Base-by-base conservation (phyloP, 64 coral and sea anemone genomes). In the Exaiptasia diaphana region DNA sequence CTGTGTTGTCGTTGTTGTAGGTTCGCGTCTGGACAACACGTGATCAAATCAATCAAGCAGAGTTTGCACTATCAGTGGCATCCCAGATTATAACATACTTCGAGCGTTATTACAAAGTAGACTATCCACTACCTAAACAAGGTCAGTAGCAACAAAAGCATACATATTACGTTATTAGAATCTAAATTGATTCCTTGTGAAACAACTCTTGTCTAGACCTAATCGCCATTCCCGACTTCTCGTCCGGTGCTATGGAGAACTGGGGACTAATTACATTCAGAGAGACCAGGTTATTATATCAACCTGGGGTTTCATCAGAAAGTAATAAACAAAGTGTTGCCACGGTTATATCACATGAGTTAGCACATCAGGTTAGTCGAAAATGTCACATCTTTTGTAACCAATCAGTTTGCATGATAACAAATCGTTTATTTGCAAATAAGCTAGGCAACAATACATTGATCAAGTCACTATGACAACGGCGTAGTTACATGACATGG, bases 151-250 rank as follows among this genome's bases (percentile, higher is more conserved):
- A 48, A 48, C 5, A 48, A 48, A 48, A 48, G 17, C 6, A 48
- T 46, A 8, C 5, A 6, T 46, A 6, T 15, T 46, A 46, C 43
- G 6, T 46, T 15, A 15, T 46, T 46, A 46, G 15, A 8, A 6
- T 15, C 5, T 46, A 15, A 46, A 8, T 15, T 15, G 6, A 46
- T 46, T 46, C 43, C 43, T 7, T 7, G 6, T 46, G 43, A 46
- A 35, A 29, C 1, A 5, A 61, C 33, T 61, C 57, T 31, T 44
- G 15, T 33, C 14, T 37, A 97, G 93, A 97, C 38, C 85, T 83
- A 72, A 97, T 97, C 60, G 93, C 93, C 14, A 97, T 97, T 38
- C 93, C 93, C 5, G 93, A 97, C 69, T 97, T 97, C 56, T 96
- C 88, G 9, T 90, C 93, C 71, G 93, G 93, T 28, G 93, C 93